Percentiles rank a stretch among this genome's conserved stretches.
Conservation (phyloP, 2,888 invertebrate species). For the Hedya salicella region DNA sequence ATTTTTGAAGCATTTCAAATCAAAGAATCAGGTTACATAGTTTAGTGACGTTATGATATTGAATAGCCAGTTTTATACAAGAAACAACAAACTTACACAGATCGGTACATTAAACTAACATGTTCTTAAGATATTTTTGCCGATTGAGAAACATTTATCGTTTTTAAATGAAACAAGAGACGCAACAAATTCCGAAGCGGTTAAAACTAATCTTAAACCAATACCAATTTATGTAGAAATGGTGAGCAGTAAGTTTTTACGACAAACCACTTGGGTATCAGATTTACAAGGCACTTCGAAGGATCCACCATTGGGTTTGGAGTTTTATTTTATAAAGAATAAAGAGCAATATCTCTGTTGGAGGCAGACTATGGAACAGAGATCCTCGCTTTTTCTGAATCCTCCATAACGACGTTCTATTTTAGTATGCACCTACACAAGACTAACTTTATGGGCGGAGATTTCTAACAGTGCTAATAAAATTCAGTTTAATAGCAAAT, state of each 20-base stretch:
- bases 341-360: slow-evolving; percentile 6
- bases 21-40: no score
- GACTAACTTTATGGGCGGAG: slow-evolving; percentile 26
- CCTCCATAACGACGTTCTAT: slow-evolving; percentile 34
- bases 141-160: slow-evolving; percentile 2
- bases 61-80: neutral
- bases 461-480: slow-evolving; percentile 33
- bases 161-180: slow-evolving; percentile 16
- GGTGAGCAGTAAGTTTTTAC: slow-evolving; percentile 68
- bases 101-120: neutral
- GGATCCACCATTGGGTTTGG: neutral
- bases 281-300: slow-evolving; percentile 48
- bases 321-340: neutral
- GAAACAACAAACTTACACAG: no score
- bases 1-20: slow-evolving; percentile 3
- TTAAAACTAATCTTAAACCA: slow-evolving; percentile 28
- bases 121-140: neutral
- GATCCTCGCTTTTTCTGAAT: slow-evolving; percentile 30
- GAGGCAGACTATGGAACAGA: neutral
- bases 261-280: slow-evolving; percentile 54
- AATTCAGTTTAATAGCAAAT: slow-evolving; percentile 18
- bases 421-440: slow-evolving; percentile 26
- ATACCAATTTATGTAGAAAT: slow-evolving; percentile 61
- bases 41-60: no score
- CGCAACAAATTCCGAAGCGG: slow-evolving; percentile 14